These are phyloP conservation scores for Sprattus sprattus DNA, from an alignment of 2,113 vertebrate genomes.

Conservation along the genomic window DNA sequence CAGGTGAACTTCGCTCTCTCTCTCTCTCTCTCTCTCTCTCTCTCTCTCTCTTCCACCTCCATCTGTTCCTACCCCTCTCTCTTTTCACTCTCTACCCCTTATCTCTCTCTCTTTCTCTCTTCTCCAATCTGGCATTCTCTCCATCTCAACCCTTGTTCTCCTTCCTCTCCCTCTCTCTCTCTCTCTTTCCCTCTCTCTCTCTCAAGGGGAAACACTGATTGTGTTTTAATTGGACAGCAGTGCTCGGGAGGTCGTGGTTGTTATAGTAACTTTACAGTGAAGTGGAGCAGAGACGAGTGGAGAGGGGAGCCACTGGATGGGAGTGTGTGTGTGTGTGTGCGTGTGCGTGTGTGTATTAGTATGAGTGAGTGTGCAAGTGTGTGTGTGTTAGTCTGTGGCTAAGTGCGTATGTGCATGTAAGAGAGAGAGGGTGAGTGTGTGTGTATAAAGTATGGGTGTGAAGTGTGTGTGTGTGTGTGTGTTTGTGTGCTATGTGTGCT, in stretches of 20 bases:
- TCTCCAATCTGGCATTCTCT: not conserved
- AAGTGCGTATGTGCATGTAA: no score
- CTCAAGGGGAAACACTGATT: conserved; percentile 59
- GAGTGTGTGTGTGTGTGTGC: no score
- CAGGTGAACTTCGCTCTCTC: not conserved
- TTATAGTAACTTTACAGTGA: conserved; percentile 68
- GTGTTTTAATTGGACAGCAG: conserved; percentile 73
- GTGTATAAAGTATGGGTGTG: conserved; percentile 3
- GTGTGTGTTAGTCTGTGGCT: not conserved
- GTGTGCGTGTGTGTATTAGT: no score
- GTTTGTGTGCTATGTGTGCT: no score
- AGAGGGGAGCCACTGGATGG: no score
- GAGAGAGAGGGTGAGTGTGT: not conserved
- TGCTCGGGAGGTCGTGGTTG: conserved; percentile 70
- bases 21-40: not conserved
- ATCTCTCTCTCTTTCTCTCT: conserved; percentile 13
- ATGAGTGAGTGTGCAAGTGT: no score
- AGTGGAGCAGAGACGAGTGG: no score
- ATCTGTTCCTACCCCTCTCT: not conserved
- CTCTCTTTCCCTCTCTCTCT: conserved; percentile 16
- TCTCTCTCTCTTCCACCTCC: not conserved
- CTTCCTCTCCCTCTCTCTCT: not conserved
- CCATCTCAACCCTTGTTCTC: not conserved
- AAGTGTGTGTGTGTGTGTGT: not conserved
- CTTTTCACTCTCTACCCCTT: no score